A percentile compares a stretch with the other conserved stretches of the same genome.
Evolutionary conservation across 2,113 vertebrate species (phyloP).

Genomic region (Orycteropus afer): DNA sequence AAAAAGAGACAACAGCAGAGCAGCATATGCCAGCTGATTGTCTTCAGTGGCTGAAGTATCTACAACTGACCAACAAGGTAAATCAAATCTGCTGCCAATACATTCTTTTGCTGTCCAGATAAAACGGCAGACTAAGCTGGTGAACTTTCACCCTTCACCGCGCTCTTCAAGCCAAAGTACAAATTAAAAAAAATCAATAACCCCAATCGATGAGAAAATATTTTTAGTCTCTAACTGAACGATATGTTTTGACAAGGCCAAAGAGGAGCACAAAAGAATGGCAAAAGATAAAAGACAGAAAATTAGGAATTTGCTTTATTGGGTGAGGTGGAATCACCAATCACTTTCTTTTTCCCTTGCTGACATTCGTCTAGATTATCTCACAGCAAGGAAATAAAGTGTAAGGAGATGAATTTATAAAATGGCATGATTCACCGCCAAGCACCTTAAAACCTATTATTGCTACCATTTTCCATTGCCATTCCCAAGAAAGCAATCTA

Average conservation of each 20-base stretch:
- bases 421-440: conserved; percentile 82
- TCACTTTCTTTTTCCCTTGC: conserved; percentile 78
- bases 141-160: conserved; percentile 93
- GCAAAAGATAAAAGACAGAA: conserved; percentile 90
- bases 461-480: conserved; percentile 72
- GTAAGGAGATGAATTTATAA: conserved; percentile 87
- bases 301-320: conserved; percentile 91
- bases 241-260: conserved; percentile 91
- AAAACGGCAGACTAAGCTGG: conserved; percentile 90
- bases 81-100: conserved; percentile 91
- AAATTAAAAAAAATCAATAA: conserved; percentile 94
- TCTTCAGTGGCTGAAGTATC: conserved; percentile 84
- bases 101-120: conserved; percentile 89
- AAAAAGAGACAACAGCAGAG: conserved; percentile 78
- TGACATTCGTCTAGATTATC: conserved; percentile 86
- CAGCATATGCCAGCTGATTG: conserved; percentile 82
- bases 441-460: conserved; percentile 77
- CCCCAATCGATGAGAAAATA: conserved; percentile 92
- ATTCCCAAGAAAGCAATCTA: conserved; percentile 72
- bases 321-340: conserved; percentile 84
- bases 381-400: conserved; percentile 85
- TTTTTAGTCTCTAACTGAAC: conserved; percentile 92
- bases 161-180: conserved; percentile 92
- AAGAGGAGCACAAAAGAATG: conserved; percentile 88
- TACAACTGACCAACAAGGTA: conserved; percentile 87